Evolutionary conservation across 2,113 vertebrate species (phyloP), one percentile per base, ranked within the genome.

Genomic region (Esox niger): DNA sequence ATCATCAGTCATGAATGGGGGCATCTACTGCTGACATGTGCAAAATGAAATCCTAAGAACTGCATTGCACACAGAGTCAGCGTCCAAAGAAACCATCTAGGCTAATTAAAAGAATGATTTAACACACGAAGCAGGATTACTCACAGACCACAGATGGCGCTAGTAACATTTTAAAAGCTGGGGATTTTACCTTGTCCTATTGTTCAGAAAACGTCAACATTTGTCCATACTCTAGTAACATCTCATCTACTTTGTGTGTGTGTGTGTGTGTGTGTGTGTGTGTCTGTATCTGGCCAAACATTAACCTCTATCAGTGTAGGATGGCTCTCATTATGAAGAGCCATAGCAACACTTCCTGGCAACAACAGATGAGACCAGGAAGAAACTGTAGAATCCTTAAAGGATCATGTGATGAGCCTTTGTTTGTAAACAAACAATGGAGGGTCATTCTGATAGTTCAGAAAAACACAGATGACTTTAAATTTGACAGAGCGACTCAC

Each of bases 301-400:
- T n/a, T n/a, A 52, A 2, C 47, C 47, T 52, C 20, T n/a, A n/a
- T 52, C 47, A 52, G 47, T 52, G n/a, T 17, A 52, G 47, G n/a
- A 23, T 52, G 47, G 13, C 47, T 52, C 47, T n/a, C 47, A 52
- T 52, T 52, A n/a, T 52, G 47, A 52, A n/a, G 47, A n/a, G 17
- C 20, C 47, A 52, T 52, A 52, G 47, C 47, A 52, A 52, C 47
- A 52, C 47, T 52, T 52, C 47, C 47, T 52, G 47, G 47, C 47
- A 52, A 52, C 47, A 17, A 52, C 47, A 52, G 47, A 52, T 6
- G 47, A 15, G 5, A 6, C n/a, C 47, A 52, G 47, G 17, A 21
- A 52, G 47, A 52, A n/a, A n/a, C 47, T 52, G 17, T 6, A 52
- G 47, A 52, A 23, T 52, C 20, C 4, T 52, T 15, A 0, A 6